phyloP scores from a whole-genome alignment of 2,888 invertebrate genomes.

The Morpho helenor region DNA sequence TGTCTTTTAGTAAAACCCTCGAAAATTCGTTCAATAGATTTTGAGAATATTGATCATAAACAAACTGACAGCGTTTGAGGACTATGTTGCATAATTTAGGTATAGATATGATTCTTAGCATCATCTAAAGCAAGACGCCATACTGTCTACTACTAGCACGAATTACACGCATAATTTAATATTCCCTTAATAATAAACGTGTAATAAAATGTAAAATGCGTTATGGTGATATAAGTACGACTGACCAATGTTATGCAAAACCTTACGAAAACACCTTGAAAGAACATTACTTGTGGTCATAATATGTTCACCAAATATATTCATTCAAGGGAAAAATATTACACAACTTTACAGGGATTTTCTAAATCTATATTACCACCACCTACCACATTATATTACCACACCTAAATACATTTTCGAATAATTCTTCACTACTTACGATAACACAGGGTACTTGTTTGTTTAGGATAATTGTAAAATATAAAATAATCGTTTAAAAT shows the following conservation, averaged over 20 bases:
- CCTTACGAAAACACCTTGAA: constrained; percentile 70
- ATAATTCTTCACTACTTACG: too few relatives aligned
- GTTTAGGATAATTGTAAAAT: too few relatives aligned
- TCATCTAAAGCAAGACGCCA: neutral
- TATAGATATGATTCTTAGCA: too few relatives aligned
- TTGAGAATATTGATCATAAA: too few relatives aligned
- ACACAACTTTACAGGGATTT: neutral
- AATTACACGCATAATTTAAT: neutral
- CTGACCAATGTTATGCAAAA: constrained; percentile 31
- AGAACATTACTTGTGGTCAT: constrained; percentile 51
- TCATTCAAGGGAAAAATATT: constrained; percentile 46
- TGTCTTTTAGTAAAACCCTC: too few relatives aligned
- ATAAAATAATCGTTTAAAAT: neutral
- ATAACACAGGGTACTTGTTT: too few relatives aligned
- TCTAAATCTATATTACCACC: too few relatives aligned
- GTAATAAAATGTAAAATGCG: neutral
- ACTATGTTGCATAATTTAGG: too few relatives aligned
- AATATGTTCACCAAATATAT: constrained; percentile 68
- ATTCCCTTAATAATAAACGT: neutral
- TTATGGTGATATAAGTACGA: constrained; percentile 16
- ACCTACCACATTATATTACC: too few relatives aligned
- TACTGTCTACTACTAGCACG: neutral
- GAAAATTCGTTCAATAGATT: too few relatives aligned
- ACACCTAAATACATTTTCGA: too few relatives aligned
- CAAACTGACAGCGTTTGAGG: too few relatives aligned